phyloP scores from a whole-genome alignment of 2,797 vertebrate genomes.

The Lophotriccus pileatus region DNA sequence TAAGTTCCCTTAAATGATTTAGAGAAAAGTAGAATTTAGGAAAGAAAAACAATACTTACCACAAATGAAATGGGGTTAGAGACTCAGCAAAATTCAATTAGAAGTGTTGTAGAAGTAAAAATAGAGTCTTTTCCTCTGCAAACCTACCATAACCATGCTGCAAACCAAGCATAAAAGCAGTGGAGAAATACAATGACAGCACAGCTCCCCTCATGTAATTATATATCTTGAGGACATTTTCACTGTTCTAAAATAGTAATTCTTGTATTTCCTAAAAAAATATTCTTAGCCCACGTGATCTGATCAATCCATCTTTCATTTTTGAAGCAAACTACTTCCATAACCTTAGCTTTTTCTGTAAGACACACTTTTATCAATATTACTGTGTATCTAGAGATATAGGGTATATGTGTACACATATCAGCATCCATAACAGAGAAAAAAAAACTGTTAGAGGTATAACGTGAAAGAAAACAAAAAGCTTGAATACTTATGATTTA shows the following conservation, averaged over 20 bases:
- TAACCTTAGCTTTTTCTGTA: background rate
- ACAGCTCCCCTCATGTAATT: background rate
- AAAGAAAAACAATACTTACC: background rate
- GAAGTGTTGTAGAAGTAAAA: background rate
- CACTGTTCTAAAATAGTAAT: background rate
- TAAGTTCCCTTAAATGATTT: background rate
- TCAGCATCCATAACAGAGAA: background rate
- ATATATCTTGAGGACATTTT: background rate
- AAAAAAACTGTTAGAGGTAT: background rate
- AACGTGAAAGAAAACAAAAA: background rate
- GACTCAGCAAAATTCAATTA: background rate
- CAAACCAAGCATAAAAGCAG: background rate
- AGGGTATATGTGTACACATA: rapidly evolving
- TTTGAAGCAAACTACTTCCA: background rate
- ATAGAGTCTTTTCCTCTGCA: background rate
- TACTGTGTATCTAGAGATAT: background rate
- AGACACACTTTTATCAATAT: background rate
- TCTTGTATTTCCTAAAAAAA: background rate
- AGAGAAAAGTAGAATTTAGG: background rate
- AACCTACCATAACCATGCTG: too few relatives aligned
- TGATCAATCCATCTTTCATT: background rate
- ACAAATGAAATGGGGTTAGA: background rate
- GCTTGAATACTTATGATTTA: constrained; percentile 6
- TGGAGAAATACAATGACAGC: background rate
- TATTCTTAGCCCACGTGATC: background rate